Percentiles rank a stretch among this genome's conserved stretches.
Conservation (phyloP, 92 coral and sea anemone genomes). For the Diadumene lineata region DNA sequence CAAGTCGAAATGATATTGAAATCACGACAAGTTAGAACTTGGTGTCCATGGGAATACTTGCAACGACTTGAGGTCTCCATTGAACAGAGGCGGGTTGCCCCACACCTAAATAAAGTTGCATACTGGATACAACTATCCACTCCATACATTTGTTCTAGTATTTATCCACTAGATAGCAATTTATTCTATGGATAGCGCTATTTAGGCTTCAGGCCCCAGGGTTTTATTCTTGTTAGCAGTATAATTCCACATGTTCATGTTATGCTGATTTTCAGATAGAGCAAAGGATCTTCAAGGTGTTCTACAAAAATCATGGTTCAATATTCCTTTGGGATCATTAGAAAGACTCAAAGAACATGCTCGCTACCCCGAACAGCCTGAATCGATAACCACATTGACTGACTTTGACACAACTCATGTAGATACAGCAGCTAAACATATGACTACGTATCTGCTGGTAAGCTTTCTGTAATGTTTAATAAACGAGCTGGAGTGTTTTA, state of each 20-base stretch:
- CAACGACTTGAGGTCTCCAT: too few relatives aligned
- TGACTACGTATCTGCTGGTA: constrained; percentile 19
- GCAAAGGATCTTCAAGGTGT: background rate
- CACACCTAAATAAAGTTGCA: too few relatives aligned
- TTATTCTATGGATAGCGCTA: too few relatives aligned
- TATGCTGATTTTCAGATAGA: background rate
- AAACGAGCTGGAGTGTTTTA: too few relatives aligned
- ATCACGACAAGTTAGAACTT: too few relatives aligned
- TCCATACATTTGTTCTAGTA: too few relatives aligned
- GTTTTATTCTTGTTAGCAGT: background rate
- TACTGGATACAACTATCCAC: too few relatives aligned
- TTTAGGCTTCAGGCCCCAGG: background rate
- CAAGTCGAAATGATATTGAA: too few relatives aligned
- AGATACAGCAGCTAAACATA: background rate
- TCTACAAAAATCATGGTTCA: constrained; percentile 2
- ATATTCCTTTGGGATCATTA: background rate
- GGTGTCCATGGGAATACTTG: too few relatives aligned
- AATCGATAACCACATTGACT: background rate
- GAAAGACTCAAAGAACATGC: constrained; percentile 1
- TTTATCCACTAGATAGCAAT: too few relatives aligned
- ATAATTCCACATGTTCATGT: background rate
- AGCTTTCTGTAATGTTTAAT: too few relatives aligned
- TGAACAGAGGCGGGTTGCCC: too few relatives aligned
- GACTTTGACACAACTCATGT: constrained; percentile 11
- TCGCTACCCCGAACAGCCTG: constrained; percentile 13